phyloP scores from a whole-genome alignment of 2,797 vertebrate species.

The Trichosurus vulpecula region DNA sequence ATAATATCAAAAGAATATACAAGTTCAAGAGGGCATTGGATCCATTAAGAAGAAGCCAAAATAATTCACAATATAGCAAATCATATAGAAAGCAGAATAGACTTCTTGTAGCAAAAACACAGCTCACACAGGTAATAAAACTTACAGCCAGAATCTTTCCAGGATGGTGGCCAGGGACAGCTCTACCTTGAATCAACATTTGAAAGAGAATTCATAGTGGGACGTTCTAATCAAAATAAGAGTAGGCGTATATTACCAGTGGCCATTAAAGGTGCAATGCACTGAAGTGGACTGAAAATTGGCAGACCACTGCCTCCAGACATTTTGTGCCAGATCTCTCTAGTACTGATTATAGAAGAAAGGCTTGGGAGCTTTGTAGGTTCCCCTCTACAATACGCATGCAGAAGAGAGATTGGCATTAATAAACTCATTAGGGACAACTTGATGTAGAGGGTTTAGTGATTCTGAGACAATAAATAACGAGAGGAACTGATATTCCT shows the following conservation, averaged over 20 bases:
- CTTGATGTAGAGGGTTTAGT: background rate
- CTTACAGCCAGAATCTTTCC: background rate
- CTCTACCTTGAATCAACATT: slow-evolving; percentile 1
- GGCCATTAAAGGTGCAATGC: slow-evolving; percentile 1
- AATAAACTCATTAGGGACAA: background rate
- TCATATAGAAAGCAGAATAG: background rate
- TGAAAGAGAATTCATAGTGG: background rate
- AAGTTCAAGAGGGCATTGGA: background rate
- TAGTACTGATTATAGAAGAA: background rate
- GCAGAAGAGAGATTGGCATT: background rate
- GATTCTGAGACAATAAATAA: background rate
- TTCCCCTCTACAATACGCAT: background rate
- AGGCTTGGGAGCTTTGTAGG: background rate
- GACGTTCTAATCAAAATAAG: slow-evolving; percentile 37
- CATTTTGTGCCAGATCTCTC: background rate
- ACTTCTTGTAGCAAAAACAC: background rate
- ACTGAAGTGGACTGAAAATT: background rate
- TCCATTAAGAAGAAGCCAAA: background rate
- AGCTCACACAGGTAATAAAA: slow-evolving; percentile 19
- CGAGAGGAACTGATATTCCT: background rate
- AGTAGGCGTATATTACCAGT: background rate
- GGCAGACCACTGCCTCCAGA: background rate
- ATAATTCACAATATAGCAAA: slow-evolving; percentile 26
- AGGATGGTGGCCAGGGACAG: background rate
- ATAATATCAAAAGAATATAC: background rate